phyloP scores from a whole-genome alignment of 2,113 vertebrate species.

The Sus scrofa region T2T-Sscrofa CM000824.6:141675501-141676000 shows the following conservation, averaged over 20 bases:
- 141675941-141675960: neutral
- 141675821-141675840: neutral
- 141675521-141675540: constrained; percentile 18
- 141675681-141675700: neutral
- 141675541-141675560: constrained; percentile 5
- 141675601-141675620: neutral
- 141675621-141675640: neutral
- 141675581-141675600: neutral
- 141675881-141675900: neutral
- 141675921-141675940: neutral
- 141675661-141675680: neutral
- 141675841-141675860: neutral
- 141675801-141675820: neutral
- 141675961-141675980: neutral
- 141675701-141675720: neutral
- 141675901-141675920: neutral
- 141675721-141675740: neutral
- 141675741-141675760: neutral
- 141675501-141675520: neutral
- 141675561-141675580: neutral
- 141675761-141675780: neutral
- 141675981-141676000: neutral
- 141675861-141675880: neutral
- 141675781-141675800: constrained; percentile 27
- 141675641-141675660: neutral